phyloP scores from a whole-genome alignment of 2,888 invertebrate genomes.

The Sturmia bella region DNA sequence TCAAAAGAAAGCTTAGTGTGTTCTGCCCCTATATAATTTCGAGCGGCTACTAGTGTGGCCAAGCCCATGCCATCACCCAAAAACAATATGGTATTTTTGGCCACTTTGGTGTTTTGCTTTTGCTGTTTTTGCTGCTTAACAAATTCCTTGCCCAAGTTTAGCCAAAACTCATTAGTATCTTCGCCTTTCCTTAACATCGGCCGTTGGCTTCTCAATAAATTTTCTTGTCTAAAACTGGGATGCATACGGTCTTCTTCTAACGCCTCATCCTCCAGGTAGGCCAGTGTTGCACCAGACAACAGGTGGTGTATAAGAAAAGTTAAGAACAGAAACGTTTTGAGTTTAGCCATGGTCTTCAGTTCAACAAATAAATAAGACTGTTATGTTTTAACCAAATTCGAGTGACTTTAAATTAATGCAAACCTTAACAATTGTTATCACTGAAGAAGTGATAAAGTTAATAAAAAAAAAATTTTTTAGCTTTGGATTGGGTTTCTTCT shows the following conservation, averaged over 20 bases:
- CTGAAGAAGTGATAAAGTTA: constrained; percentile 1
- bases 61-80: constrained; percentile 95
- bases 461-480: constrained; percentile 3
- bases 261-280: constrained; percentile 8
- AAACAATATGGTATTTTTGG: constrained; percentile 91
- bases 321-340: not conserved
- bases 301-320: not conserved
- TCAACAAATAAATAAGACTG: constrained; percentile 15
- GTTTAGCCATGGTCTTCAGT: constrained; percentile 5
- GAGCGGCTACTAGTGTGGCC: constrained; percentile 89
- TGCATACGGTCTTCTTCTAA: constrained; percentile 63
- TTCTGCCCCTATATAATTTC: constrained; percentile 89
- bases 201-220: too few relatives aligned
- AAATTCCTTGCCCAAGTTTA: constrained; percentile 60
- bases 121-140: constrained; percentile 52
- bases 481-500: too few relatives aligned
- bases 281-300: not conserved
- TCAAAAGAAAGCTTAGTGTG: constrained; percentile 88
- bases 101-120: constrained; percentile 74
- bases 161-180: constrained; percentile 67
- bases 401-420: constrained; percentile 27
- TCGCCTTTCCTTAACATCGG: constrained; percentile 10
- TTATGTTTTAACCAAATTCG: not conserved
- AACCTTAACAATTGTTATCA: not conserved
- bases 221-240: constrained; percentile 52